These are phyloP conservation scores for Mustelus asterias DNA, from an alignment of 2,113 vertebrate genomes.

Conservation along the genomic window DNA sequence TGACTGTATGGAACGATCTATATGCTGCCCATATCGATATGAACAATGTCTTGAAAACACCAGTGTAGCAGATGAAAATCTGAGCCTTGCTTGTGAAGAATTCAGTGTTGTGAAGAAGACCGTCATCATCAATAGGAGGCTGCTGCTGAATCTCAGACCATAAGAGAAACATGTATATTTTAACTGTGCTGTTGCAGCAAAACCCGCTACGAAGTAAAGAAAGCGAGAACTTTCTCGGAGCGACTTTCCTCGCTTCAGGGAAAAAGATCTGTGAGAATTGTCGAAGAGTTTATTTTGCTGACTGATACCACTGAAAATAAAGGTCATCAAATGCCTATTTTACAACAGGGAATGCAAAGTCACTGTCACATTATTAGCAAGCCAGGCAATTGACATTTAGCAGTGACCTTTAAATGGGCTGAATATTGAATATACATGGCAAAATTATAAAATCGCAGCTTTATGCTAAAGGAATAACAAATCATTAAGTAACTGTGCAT, in stretches of 20 bases:
- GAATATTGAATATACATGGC: conserved; percentile 1
- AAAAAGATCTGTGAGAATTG: neutral
- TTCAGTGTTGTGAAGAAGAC: neutral
- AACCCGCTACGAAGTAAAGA: neutral
- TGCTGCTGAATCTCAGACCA: neutral
- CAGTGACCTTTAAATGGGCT: conserved; percentile 36
- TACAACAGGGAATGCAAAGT: conserved; percentile 27
- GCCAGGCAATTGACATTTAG: conserved; percentile 29
- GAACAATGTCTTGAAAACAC: neutral
- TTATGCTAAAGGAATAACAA: conserved; percentile 12
- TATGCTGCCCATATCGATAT: neutral
- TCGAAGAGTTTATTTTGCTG: conserved; percentile 30
- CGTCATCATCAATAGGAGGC: neutral
- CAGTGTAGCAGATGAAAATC: neutral
- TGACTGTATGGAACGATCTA: neutral
- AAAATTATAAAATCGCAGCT: conserved; percentile 29
- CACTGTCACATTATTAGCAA: conserved; percentile 35
- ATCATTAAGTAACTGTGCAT: neutral
- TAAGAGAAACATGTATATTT: neutral
- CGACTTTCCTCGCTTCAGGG: neutral
- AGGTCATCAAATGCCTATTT: conserved; percentile 25
- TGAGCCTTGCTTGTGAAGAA: neutral
- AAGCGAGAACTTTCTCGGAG: neutral
- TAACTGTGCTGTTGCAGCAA: neutral
- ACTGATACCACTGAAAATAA: conserved; percentile 19